Percentiles rank a stretch among this genome's conserved stretches.
Evolutionary conservation across 2,113 vertebrate species (phyloP).

Genomic region (Tamias sibiricus): DNA sequence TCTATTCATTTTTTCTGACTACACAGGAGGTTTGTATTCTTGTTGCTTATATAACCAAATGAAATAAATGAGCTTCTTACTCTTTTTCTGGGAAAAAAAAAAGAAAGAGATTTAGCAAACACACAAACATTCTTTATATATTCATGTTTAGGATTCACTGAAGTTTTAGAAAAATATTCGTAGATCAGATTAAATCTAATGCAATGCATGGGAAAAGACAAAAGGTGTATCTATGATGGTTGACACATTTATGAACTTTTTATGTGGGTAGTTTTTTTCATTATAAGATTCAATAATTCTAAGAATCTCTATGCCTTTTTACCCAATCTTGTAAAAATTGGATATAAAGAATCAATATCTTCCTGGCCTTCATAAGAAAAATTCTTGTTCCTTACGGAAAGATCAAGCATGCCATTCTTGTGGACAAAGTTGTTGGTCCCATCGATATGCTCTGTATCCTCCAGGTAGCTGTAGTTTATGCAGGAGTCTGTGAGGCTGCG

Average conservation of each 20-base stretch:
- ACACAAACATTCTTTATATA: not conserved
- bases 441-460: constrained; percentile 97
- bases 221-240: not conserved
- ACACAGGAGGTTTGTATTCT: not conserved
- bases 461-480: constrained; percentile 98
- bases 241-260: not conserved
- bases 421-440: constrained; percentile 98
- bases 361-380: constrained; percentile 51
- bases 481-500: constrained; percentile 99
- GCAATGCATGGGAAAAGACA: not conserved
- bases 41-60: constrained; percentile 51
- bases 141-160: not conserved
- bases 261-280: not conserved
- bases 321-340: constrained; percentile 38
- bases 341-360: not conserved
- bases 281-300: constrained; percentile 40
- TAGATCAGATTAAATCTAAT: constrained; percentile 27
- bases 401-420: constrained; percentile 99
- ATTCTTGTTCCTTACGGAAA: constrained; percentile 89
- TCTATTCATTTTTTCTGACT: constrained; percentile 34
- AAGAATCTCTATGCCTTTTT: not conserved
- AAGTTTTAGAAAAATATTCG: not conserved
- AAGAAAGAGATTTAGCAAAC: not conserved
- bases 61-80: constrained; percentile 28
- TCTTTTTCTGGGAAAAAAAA: not conserved